Evolutionary conservation across 2,888 invertebrate species (phyloP).

Genomic region (Acrobasis suavella): DNA sequence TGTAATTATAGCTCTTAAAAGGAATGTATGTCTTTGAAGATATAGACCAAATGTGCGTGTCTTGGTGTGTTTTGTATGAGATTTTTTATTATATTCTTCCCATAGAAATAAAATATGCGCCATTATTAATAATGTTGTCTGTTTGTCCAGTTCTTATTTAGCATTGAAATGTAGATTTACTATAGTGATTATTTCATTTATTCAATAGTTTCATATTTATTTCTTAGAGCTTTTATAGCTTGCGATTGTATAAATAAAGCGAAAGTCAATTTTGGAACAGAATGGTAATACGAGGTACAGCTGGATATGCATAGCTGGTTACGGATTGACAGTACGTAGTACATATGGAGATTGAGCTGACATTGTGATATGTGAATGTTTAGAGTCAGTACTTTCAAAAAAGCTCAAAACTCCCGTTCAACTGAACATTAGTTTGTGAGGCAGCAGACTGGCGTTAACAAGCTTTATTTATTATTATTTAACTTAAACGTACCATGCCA

Average conservation of each 20-base stretch:
- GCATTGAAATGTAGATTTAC: not conserved
- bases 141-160: not conserved
- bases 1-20: constrained; percentile 53
- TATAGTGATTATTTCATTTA: not conserved
- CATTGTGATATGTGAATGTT: constrained; percentile 25
- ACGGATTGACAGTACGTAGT: constrained; percentile 12
- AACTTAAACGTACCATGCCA: not conserved
- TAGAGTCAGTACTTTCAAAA: not conserved
- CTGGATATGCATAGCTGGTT: not conserved
- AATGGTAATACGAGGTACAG: constrained; percentile 1
- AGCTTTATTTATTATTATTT: constrained; percentile 42
- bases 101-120: constrained; percentile 10
- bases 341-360: constrained; percentile 12
- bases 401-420: not conserved
- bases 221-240: constrained; percentile 1
- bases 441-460: constrained; percentile 33
- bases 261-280: constrained; percentile 14
- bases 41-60: constrained; percentile 8
- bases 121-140: constrained; percentile 3
- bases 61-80: constrained; percentile 20
- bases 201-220: constrained; percentile 5
- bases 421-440: not conserved
- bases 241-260: not conserved
- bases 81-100: constrained; percentile 6
- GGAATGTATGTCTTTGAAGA: constrained; percentile 26